Conservation (phyloP, 64 coral and sea anemone species). For the Montipora efflorescens region DNA sequence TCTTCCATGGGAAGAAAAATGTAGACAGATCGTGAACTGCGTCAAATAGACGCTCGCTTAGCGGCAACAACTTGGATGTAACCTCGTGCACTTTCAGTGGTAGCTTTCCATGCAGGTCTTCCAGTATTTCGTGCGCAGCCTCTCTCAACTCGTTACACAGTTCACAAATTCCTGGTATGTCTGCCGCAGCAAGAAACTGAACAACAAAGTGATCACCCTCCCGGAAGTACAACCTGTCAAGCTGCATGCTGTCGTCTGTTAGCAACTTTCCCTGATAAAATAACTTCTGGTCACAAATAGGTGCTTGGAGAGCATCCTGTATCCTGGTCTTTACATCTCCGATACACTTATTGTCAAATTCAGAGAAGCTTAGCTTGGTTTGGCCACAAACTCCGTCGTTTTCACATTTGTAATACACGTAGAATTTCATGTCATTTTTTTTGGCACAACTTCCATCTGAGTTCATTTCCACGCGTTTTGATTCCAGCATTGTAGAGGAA, state of each 20-base stretch:
- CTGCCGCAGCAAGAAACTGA: slow-evolving; percentile 50
- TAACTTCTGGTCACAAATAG: slow-evolving; percentile 64
- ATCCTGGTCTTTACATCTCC: slow-evolving; percentile 50
- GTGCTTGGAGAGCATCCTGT: slow-evolving; percentile 32
- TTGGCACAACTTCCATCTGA: background rate
- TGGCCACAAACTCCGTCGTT: background rate
- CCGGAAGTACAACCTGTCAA: slow-evolving; percentile 69
- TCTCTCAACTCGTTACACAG: slow-evolving; percentile 37
- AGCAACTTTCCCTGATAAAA: slow-evolving; percentile 46
- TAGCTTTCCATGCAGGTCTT: slow-evolving; percentile 3
- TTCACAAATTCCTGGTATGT: slow-evolving; percentile 41
- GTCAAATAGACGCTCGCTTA: slow-evolving; percentile 51
- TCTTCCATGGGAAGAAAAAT: slow-evolving; percentile 92
- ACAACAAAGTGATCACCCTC: slow-evolving; percentile 52
- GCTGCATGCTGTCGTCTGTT: slow-evolving; percentile 36
- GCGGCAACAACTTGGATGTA: background rate
- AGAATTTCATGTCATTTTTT: slow-evolving; percentile 10
- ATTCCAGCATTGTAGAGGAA: background rate
- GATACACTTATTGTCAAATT: slow-evolving; percentile 19
- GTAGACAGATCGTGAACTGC: slow-evolving; percentile 60
- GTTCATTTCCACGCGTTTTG: background rate
- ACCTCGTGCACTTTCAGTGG: background rate
- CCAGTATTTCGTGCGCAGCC: background rate
- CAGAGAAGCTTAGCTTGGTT: background rate
- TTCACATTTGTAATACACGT: background rate